Conservation (phyloP, 2,797 vertebrate genomes). For the Channallabes apus region DNA sequence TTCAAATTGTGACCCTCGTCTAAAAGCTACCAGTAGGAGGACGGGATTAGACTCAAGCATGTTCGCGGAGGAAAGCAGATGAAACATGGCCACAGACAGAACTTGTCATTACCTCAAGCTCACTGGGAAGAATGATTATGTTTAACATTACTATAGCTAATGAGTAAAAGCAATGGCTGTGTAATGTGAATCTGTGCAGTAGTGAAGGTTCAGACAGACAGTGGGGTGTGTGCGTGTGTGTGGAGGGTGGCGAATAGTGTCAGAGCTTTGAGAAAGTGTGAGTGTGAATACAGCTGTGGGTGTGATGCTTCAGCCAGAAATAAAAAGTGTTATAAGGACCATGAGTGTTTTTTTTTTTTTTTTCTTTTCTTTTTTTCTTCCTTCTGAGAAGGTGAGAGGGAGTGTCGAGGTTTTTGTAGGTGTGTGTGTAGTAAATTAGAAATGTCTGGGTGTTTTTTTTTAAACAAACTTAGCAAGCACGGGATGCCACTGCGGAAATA, state of each 20-base stretch:
- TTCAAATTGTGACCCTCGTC: neutral
- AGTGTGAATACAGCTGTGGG: neutral
- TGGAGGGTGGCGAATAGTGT: constrained; percentile 19
- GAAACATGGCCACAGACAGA: neutral
- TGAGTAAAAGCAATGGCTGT: neutral
- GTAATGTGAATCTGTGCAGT: neutral
- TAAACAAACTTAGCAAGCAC: no score
- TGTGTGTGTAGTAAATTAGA: neutral
- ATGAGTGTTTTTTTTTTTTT: neutral
- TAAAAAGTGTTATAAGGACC: neutral
- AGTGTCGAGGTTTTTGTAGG: neutral
- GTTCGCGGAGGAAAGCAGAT: neutral
- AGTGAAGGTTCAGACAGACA: neutral
- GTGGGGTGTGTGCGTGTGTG: neutral
- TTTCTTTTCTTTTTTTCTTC: neutral
- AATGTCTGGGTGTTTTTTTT: no score
- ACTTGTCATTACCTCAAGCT: neutral
- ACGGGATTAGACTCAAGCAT: neutral
- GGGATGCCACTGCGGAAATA: no score
- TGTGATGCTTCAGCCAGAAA: constrained; percentile 1
- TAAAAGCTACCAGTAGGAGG: no score
- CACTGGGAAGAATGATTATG: neutral
- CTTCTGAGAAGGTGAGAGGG: neutral
- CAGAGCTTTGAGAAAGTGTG: neutral
- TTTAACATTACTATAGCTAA: neutral